Evolutionary conservation across 2,888 invertebrate species (phyloP).

Genomic region (Thumatha senex): DNA sequence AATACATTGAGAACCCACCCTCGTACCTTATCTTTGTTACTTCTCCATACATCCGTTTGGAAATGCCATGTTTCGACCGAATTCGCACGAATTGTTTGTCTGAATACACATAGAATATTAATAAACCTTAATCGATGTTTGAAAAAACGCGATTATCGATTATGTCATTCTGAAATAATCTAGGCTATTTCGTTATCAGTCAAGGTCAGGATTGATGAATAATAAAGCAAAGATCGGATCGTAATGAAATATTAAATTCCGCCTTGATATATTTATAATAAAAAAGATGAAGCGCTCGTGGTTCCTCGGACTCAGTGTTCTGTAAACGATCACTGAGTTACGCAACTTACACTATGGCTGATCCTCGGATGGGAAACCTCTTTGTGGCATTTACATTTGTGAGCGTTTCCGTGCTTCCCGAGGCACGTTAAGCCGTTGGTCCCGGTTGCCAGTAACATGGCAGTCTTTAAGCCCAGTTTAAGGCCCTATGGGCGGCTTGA

Average conservation of each 20-base stretch:
- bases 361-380: no score
- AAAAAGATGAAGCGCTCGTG: no score
- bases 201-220: constrained; percentile 2
- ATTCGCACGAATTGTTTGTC: neutral
- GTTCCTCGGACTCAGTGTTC: no score
- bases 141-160: neutral
- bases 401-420: no score
- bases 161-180: neutral
- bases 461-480: no score
- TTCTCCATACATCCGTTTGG: neutral
- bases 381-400: no score
- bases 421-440: no score
- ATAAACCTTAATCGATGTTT: neutral
- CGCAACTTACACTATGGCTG: no score
- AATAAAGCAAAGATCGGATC: constrained; percentile 3
- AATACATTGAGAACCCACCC: no score
- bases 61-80: neutral
- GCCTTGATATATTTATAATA: constrained; percentile 1
- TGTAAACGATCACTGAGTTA: no score
- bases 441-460: no score
- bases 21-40: neutral
- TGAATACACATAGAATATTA: neutral
- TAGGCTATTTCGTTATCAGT: constrained; percentile 2
- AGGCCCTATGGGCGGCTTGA: no score
- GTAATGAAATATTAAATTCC: constrained; percentile 1